Conservation (phyloP, 2,888 invertebrate species). For the Hemaris fuciformis region DNA sequence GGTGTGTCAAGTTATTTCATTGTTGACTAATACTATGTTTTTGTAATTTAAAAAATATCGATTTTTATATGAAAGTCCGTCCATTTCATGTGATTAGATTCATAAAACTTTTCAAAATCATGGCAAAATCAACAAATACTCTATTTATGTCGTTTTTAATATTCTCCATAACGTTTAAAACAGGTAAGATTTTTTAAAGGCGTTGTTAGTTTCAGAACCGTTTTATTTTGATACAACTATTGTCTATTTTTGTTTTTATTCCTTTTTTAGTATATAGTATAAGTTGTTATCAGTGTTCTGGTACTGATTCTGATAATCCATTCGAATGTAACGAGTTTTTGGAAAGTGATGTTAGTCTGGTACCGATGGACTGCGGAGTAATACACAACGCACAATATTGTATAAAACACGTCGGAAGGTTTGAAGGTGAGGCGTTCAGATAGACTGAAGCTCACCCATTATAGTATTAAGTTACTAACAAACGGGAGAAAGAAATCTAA, state of each 20-base stretch:
- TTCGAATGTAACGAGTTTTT: constrained; percentile 93
- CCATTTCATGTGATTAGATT: background rate
- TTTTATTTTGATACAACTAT: constrained; percentile 33
- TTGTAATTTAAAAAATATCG: background rate
- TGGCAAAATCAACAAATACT: constrained; percentile 29
- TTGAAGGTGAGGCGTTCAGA: constrained; percentile 85
- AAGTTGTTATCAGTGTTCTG: constrained; percentile 94
- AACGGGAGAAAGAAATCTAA: constrained; percentile 11
- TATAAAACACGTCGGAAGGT: constrained; percentile 95
- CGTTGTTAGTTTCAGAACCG: constrained; percentile 40
- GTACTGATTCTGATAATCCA: constrained; percentile 87
- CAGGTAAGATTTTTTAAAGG: constrained; percentile 53
- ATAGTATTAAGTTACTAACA: background rate
- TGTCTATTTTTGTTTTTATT: constrained; percentile 35
- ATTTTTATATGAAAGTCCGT: background rate
- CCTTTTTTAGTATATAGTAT: constrained; percentile 83
- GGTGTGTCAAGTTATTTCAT: background rate
- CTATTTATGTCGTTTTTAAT: constrained; percentile 34
- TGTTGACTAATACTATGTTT: constrained; percentile 3
- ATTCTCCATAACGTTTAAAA: constrained; percentile 37
- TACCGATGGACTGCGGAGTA: constrained; percentile 86
- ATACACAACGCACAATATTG: constrained; percentile 94
- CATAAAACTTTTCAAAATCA: constrained; percentile 24
- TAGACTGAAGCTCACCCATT: constrained; percentile 1
- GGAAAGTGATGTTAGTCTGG: constrained; percentile 83